These are phyloP conservation scores for Salvelinus fontinalis DNA, from an alignment of 2,113 vertebrate genomes.

Conservation along the genomic window DNA sequence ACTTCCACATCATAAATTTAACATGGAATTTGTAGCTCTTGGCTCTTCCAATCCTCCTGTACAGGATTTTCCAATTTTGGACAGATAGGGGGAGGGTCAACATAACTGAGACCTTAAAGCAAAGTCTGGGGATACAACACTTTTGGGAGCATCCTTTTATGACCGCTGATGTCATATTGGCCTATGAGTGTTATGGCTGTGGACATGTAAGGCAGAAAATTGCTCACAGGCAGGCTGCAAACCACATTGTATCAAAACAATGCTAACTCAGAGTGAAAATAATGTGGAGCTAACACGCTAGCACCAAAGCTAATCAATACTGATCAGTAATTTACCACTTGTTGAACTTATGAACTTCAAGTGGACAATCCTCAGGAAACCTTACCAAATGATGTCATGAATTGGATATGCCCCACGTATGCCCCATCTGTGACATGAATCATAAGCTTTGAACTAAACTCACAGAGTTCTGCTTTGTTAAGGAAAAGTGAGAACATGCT, in stretches of 20 bases:
- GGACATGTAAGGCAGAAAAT: slow-evolving; percentile 12
- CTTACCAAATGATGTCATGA: slow-evolving; percentile 36
- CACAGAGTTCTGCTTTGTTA: slow-evolving; percentile 31
- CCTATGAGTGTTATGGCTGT: slow-evolving; percentile 40
- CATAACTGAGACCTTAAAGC: slow-evolving; percentile 33
- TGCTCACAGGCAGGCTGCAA: neutral
- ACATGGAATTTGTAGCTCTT: slow-evolving; percentile 11
- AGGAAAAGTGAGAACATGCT: slow-evolving; percentile 14
- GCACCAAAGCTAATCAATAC: neutral
- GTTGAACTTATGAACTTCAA: slow-evolving; percentile 24
- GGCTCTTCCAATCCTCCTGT: slow-evolving; percentile 11
- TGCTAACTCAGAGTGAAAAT: no score
- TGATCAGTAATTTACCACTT: neutral
- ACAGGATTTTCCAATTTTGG: neutral
- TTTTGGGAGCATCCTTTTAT: slow-evolving; percentile 55
- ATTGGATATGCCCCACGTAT: neutral
- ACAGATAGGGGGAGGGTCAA: slow-evolving; percentile 23
- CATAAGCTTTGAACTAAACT: slow-evolving; percentile 11
- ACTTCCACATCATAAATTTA: slow-evolving; percentile 45
- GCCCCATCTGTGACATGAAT: slow-evolving; percentile 8
- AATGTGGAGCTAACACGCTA: neutral
- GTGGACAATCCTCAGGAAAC: slow-evolving; percentile 28
- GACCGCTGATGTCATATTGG: slow-evolving; percentile 55
- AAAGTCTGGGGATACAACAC: slow-evolving; percentile 41
- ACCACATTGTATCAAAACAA: slow-evolving; percentile 2